Evolutionary conservation across 2,888 invertebrate species (phyloP).

Genomic region (Dichetophora obliterata): DNA sequence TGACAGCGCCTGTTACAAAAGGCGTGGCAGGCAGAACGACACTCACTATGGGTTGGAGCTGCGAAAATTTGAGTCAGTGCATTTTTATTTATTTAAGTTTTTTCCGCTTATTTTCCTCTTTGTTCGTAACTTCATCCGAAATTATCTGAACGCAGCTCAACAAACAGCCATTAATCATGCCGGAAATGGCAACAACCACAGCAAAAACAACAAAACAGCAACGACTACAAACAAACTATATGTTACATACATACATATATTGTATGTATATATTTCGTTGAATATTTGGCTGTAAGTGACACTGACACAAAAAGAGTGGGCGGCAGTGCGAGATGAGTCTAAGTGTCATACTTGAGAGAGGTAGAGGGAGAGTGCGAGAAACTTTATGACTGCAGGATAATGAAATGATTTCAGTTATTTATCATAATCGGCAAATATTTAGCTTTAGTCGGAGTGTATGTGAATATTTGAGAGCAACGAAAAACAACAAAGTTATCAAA

Average conservation of each 20-base stretch:
- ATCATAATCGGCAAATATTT: background rate
- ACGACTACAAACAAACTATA: background rate
- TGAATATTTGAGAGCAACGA: too few relatives aligned
- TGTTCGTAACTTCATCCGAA: constrained; percentile 1
- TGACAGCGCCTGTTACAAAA: too few relatives aligned
- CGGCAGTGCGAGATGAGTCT: background rate
- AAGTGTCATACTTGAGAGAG: too few relatives aligned
- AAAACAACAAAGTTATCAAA: too few relatives aligned
- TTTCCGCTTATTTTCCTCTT: background rate
- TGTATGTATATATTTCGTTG: background rate
- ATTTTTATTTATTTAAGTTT: background rate
- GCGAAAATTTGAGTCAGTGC: background rate
- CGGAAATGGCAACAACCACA: constrained; percentile 54
- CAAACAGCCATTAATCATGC: constrained; percentile 67
- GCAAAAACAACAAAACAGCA: background rate
- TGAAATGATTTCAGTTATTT: background rate
- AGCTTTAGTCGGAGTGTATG: background rate
- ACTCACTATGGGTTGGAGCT: background rate
- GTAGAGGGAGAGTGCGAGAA: too few relatives aligned
- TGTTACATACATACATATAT: background rate
- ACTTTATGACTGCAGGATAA: background rate
- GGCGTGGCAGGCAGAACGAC: too few relatives aligned
- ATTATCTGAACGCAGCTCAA: constrained; percentile 37
- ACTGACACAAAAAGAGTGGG: background rate
- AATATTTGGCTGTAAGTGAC: background rate